Base-by-base conservation (phyloP, 2,888 invertebrate species). In the Autographa pulchrina region DNA sequence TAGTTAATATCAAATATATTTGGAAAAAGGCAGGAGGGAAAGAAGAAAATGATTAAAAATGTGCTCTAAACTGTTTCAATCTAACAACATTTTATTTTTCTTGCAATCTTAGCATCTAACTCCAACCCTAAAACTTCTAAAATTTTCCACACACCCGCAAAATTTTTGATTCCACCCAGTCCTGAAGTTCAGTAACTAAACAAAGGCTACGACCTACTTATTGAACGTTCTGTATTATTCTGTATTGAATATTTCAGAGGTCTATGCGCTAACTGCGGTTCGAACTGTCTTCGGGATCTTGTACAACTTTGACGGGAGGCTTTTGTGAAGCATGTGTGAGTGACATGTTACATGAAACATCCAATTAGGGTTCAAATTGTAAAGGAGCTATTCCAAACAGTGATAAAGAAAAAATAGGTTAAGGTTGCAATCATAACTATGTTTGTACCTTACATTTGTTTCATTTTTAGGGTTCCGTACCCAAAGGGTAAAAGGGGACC, bases 171-270 rank as follows among this genome's bases (percentile, higher is more conserved):
- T 67, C 74, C 70, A 63, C 64, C 64, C 56, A 62, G 54, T 73
- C 64, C 43, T 58, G 67, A 80, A 82, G 72, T 77, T 82, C 35
- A 78, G 65, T 70, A 78, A 72, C 77, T 75, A 83, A 81, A 81
- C 82, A 82, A 83, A 78, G 78, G 65, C 43, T 72, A 59, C 64
- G 80, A 77, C 82, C 83, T 77, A 83, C 75, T 83, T 83, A 77
- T 80, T 71, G 68, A 72, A 62, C 70, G 76, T 75, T 80, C 75
- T 65, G 68, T 68, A 70, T 68, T 72, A 68, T 64, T 72, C 67
- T 72, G 75, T 76, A 79, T 77, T 82, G 75, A 84, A 84, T 82
- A 77, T 82, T 83, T 80, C 78, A 82, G 66, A 38, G 43, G 68
- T 56, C 63, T 65, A 71, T 69, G 75, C 71, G 66, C 66, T 68